phyloP scores from a whole-genome alignment of 1,140 invertebrate genomes.

The Hormaphis cornu region DNA sequence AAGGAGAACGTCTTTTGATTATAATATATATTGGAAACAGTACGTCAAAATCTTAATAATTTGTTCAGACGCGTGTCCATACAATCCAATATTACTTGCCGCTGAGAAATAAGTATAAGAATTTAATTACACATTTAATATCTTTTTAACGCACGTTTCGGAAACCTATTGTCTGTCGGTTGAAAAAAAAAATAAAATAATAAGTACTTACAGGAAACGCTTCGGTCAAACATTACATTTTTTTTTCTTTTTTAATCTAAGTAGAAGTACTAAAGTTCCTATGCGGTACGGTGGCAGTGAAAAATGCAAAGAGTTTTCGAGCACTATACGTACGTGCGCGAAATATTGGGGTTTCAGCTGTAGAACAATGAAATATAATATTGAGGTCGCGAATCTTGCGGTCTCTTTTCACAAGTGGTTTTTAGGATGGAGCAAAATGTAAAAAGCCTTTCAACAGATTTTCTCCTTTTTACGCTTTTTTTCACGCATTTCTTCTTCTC shows the following conservation, averaged over 20 bases:
- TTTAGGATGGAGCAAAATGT: slow-evolving; percentile 5
- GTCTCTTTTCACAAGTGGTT: slow-evolving; percentile 14
- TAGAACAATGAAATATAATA: slow-evolving; percentile 18
- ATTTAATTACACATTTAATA: too few species aligned
- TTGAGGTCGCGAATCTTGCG: slow-evolving; percentile 6
- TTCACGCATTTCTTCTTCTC: background rate
- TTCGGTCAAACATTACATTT: background rate
- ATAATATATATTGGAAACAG: too few species aligned
- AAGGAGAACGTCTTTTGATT: too few species aligned
- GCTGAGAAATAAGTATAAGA: too few species aligned
- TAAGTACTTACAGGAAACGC: background rate
- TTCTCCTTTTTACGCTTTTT: background rate
- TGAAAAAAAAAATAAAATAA: background rate
- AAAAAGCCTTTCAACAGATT: slow-evolving; percentile 10
- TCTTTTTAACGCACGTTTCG: background rate
- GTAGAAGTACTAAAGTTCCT: background rate
- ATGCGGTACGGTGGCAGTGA: background rate
- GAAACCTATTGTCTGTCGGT: background rate
- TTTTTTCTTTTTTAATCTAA: background rate
- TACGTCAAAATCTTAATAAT: too few species aligned
- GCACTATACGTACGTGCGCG: background rate
- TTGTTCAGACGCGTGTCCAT: too few species aligned
- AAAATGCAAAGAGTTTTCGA: slow-evolving; percentile 2
- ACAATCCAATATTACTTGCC: too few species aligned
- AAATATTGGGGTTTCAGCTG: slow-evolving; percentile 4